Evolutionary conservation across 1,140 invertebrate species (phyloP).

Genomic region (Macrotrachela quadricornifera): DNA sequence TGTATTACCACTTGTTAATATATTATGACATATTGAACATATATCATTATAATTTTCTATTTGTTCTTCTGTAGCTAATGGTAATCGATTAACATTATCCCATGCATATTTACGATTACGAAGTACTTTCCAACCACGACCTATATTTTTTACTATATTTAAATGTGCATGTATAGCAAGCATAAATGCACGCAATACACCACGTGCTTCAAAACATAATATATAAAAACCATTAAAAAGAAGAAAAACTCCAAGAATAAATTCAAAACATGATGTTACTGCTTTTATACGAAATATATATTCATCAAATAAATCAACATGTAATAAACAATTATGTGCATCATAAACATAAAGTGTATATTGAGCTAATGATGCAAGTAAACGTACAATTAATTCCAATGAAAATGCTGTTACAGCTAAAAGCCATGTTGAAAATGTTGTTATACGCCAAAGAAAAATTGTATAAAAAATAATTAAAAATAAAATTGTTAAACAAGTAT

Average conservation of each 20-base stretch:
- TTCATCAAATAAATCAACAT: constrained; percentile 73
- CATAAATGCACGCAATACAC: constrained; percentile 30
- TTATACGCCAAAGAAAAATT: constrained; percentile 12
- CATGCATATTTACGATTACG: constrained; percentile 64
- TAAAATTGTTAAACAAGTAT: no score
- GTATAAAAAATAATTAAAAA: constrained; percentile 12
- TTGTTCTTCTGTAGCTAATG: constrained; percentile 55
- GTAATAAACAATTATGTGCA: constrained; percentile 23
- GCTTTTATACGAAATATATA: constrained; percentile 59
- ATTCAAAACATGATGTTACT: constrained; percentile 40
- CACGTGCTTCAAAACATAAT: constrained; percentile 28
- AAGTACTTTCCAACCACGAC: constrained; percentile 71
- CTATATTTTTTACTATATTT: constrained; percentile 83
- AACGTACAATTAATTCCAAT: constrained; percentile 25
- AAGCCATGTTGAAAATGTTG: constrained; percentile 21
- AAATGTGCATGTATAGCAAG: constrained; percentile 93
- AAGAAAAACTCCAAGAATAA: constrained; percentile 28
- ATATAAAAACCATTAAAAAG: constrained; percentile 30
- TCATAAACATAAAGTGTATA: constrained; percentile 60
- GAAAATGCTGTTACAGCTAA: constrained; percentile 24
- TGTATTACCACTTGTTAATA: constrained; percentile 39
- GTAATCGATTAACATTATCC: constrained; percentile 69
- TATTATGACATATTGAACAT: constrained; percentile 72
- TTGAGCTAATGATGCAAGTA: constrained; percentile 19
- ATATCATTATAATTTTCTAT: constrained; percentile 50